phyloP scores from a whole-genome alignment of 2,888 invertebrate genomes.

The Candidula unifasciata region DNA sequence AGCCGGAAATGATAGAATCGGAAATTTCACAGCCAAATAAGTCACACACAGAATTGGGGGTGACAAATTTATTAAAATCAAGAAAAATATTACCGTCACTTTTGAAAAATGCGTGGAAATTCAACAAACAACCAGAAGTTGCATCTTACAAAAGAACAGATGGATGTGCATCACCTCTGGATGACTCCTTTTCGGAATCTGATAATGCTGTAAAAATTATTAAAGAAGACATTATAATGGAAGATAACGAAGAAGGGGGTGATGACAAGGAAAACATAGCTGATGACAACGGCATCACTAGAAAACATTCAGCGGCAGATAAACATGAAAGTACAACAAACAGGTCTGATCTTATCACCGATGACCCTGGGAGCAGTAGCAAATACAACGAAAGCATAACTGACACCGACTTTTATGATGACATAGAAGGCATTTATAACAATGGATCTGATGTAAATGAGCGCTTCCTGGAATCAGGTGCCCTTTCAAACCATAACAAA shows the following conservation, averaged over 20 bases:
- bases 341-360: not conserved
- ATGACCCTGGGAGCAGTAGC: not conserved
- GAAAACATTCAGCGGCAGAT: too few relatives aligned
- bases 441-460: not conserved
- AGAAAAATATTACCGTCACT: not conserved
- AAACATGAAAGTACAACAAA: not conserved
- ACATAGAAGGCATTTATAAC: not conserved
- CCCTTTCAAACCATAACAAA: not conserved
- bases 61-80: not conserved
- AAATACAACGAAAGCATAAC: not conserved
- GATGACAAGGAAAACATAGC: not conserved
- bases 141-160: not conserved
- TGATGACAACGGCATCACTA: not conserved
- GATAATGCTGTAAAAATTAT: not conserved
- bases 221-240: not conserved
- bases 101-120: not conserved
- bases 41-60: not conserved
- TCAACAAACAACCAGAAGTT: not conserved
- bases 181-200: not conserved
- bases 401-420: not conserved
- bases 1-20: too few relatives aligned
- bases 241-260: not conserved
- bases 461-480: not conserved
- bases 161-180: not conserved
- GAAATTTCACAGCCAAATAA: too few relatives aligned